phyloP scores from a whole-genome alignment of 2,888 invertebrate species.

The Griposia aprilina region DNA sequence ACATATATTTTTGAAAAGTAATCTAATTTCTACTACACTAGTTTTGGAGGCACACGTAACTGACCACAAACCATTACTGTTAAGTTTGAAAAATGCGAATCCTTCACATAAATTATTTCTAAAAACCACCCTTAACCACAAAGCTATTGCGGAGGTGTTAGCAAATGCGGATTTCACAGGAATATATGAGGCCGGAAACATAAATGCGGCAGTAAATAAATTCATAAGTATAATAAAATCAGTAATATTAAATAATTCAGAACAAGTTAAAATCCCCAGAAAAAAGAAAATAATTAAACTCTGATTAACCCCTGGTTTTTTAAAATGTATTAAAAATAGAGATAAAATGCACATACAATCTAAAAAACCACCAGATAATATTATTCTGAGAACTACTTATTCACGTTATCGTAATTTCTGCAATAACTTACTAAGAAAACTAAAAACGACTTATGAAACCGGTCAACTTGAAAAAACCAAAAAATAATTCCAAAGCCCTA shows the following conservation, averaged over 20 bases:
- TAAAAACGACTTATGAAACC: not conserved
- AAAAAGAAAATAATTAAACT: conserved; percentile 1
- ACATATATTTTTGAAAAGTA: conserved; percentile 11
- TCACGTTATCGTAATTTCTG: not conserved
- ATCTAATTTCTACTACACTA: conserved; percentile 1
- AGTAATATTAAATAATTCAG: conserved; percentile 6
- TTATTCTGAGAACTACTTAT: conserved; percentile 5
- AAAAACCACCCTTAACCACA: not conserved
- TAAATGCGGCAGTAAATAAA: not conserved
- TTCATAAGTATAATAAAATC: not conserved
- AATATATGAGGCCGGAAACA: not conserved
- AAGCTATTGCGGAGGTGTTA: conserved; percentile 9
- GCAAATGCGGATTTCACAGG: not conserved
- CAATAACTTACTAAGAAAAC: not conserved
- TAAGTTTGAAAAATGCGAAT: not conserved
- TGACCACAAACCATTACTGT: conserved; percentile 21
- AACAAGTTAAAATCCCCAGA: conserved; percentile 9
- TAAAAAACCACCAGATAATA: conserved; percentile 11
- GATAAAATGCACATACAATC: conserved; percentile 6
- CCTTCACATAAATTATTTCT: not conserved
- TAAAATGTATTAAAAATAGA: not conserved
- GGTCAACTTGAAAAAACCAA: not conserved
- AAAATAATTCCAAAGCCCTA: not conserved
- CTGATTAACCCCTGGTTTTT: no score
- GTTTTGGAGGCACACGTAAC: conserved; percentile 15